Evolutionary conservation across 1,140 invertebrate species (phyloP).

Genomic region (Venustaconcha ellipsiformis): DNA sequence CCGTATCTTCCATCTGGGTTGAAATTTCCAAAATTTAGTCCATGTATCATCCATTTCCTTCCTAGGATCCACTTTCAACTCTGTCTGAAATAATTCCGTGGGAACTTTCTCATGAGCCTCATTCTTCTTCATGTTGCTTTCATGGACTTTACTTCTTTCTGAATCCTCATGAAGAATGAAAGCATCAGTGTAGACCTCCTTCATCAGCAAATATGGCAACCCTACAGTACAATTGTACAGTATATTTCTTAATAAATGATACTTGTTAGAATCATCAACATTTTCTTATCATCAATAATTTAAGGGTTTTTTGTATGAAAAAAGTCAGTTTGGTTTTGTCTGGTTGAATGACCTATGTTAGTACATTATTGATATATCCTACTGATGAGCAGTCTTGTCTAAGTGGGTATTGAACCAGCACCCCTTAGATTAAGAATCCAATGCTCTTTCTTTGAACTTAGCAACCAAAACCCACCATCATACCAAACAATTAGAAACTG

Average conservation of each 20-base stretch:
- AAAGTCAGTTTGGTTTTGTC: background rate
- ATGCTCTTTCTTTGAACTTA: background rate
- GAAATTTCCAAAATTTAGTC: conserved; percentile 59
- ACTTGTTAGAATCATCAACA: background rate
- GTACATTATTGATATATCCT: too few species aligned
- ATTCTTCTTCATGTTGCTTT: conserved; percentile 17
- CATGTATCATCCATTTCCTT: conserved; percentile 57
- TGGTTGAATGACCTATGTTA: background rate
- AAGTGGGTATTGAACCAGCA: too few species aligned
- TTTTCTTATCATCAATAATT: background rate
- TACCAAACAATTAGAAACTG: too few species aligned
- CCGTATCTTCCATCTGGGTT: conserved; percentile 67
- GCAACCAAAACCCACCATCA: too few species aligned
- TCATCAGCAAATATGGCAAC: conserved; percentile 64
- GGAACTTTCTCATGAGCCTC: conserved; percentile 12
- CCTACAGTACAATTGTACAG: conserved; percentile 42
- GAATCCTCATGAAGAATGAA: conserved; percentile 68
- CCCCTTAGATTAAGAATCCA: too few species aligned
- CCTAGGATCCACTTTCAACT: conserved; percentile 41
- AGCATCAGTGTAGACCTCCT: conserved; percentile 61
- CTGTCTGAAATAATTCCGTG: too few species aligned
- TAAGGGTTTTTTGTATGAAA: background rate
- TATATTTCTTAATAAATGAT: background rate
- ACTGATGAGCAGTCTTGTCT: background rate
- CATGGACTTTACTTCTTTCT: conserved; percentile 28